Base-by-base conservation (phyloP, 2,888 invertebrate genomes). In the Acanthopleura granulata region DNA sequence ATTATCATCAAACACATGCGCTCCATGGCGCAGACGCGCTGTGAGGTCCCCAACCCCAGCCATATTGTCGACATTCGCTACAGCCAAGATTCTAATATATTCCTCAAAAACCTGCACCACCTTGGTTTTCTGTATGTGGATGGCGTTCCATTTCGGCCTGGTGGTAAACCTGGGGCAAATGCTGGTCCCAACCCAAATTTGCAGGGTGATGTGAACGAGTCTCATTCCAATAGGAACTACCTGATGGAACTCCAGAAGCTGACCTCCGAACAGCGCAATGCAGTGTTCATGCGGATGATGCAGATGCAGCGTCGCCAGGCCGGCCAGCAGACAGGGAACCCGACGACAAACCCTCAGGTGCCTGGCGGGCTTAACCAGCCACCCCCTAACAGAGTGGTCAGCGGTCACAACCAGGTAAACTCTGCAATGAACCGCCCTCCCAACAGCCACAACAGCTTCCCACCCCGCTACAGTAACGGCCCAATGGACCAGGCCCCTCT, bases 21-120 rank as follows among this genome's bases (percentile, higher is more conserved):
- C 16, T 77, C 78, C 12, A 76, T 90, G 6, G 81, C 88, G 22
- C 80, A 82, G 84, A 85, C 66, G 1, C 9, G 66, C 4, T 66
- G 66, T 25, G 66, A 66, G 76, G 84, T 89, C n/a, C 89, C 89
- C n/a, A 87, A 89, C 72, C 87, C 90, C 18, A 84, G 88, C 79
- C 87, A 89, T 62, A 84, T 87, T 22, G 82, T 89, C 14, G 86
- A 88, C 72, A 85, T 88, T 29, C 76, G 79, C 12, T 88, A 88
- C 72, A 75, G 61, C 11, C 84, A 81, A 72, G 85, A 84, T 72
- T 70, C 76, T 12, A 75, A 62, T n/a, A 75, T 77, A 62, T 70
- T 84, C 16, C 76, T 76, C 22, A 77, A 80, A 40, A 80, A 82
- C 30, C 81, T 87, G 12, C 76, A 80, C 12, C 77, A 75, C 6